phyloP scores from a whole-genome alignment of 2,113 vertebrate genomes.

The Motacilla tschutschensis region DNA sequence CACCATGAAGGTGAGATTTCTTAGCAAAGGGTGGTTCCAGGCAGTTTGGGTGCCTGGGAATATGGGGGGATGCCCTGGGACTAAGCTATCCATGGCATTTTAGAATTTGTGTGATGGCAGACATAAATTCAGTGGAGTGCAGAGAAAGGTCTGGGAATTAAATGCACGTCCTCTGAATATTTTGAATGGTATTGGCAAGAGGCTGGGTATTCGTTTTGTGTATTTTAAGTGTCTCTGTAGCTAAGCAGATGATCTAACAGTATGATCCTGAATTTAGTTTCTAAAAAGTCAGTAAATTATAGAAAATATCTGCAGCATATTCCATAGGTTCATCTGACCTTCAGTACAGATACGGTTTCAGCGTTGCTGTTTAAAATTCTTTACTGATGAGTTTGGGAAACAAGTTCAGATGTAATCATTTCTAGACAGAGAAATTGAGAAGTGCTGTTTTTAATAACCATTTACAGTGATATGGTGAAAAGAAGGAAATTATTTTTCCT shows the following conservation, averaged over 20 bases:
- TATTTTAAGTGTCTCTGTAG: slow-evolving; percentile 24
- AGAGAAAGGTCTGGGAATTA: not conserved
- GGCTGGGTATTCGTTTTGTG: not conserved
- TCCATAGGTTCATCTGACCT: slow-evolving; percentile 26
- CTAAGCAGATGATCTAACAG: slow-evolving; percentile 30
- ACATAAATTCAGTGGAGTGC: not conserved
- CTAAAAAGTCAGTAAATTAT: not conserved
- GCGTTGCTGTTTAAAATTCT: slow-evolving; percentile 27
- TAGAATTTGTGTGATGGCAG: not conserved
- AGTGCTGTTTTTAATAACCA: slow-evolving; percentile 36
- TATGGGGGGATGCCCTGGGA: not conserved
- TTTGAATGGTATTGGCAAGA: not conserved
- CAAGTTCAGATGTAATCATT: slow-evolving; percentile 18
- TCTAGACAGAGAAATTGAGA: slow-evolving; percentile 25
- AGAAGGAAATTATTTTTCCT: slow-evolving; percentile 53
- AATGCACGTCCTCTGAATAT: not conserved
- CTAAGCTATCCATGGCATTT: not conserved
- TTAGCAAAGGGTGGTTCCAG: not conserved
- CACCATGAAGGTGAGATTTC: not conserved
- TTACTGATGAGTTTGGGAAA: slow-evolving; percentile 21
- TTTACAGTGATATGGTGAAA: not conserved
- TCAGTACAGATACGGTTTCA: not conserved
- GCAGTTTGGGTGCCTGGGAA: not conserved
- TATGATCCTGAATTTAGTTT: slow-evolving; percentile 21
- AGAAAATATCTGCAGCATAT: not conserved